phyloP scores from a whole-genome alignment of 2,797 vertebrate species.

The Jordanella pulchra region DNA sequence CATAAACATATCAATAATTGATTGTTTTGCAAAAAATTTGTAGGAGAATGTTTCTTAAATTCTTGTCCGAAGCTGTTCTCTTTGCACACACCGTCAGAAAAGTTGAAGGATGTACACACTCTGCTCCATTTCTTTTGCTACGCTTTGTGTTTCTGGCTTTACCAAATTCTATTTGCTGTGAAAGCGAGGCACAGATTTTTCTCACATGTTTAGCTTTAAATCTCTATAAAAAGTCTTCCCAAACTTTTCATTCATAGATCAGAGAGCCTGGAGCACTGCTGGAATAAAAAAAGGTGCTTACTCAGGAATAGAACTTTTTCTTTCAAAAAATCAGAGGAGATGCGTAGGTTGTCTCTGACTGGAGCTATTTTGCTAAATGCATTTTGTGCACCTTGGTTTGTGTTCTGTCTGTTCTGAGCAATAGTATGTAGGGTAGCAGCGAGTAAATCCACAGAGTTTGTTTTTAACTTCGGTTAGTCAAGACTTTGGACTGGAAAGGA shows the following conservation, averaged over 20 bases:
- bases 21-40: neutral
- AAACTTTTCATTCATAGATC: conserved; percentile 66
- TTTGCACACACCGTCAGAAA: conserved; percentile 18
- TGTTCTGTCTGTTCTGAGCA: neutral
- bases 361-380: neutral
- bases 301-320: conserved; percentile 19
- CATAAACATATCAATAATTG: neutral
- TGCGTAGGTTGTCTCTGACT: conserved; percentile 13
- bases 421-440: neutral
- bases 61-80: neutral
- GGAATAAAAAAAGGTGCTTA: conserved; percentile 19
- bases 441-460: too few relatives aligned
- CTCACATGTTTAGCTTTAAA: conserved; percentile 31
- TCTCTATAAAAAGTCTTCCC: conserved; percentile 49
- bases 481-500: too few relatives aligned
- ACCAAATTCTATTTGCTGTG: conserved; percentile 48
- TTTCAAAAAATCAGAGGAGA: conserved; percentile 13
- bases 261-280: conserved; percentile 51
- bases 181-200: conserved; percentile 49
- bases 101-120: conserved; percentile 17
- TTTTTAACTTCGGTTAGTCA: too few relatives aligned
- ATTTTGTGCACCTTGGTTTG: neutral
- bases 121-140: conserved; percentile 26
- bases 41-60: neutral
- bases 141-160: conserved; percentile 34